Base-by-base conservation (phyloP, 2,888 invertebrate genomes). In the Arctia plantaginis region DNA sequence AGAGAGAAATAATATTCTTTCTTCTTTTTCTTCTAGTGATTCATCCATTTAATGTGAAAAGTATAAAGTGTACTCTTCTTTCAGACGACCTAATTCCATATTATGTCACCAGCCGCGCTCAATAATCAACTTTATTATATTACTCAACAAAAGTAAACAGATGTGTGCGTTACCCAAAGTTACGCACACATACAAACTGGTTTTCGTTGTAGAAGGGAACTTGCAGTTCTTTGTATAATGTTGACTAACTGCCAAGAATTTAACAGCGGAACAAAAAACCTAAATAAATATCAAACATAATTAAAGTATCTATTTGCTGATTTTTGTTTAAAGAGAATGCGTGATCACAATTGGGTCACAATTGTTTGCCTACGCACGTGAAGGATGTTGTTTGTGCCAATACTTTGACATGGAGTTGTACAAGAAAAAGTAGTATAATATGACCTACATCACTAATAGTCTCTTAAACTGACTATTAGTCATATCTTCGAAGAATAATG, bases 341-440 rank as follows among this genome's bases (percentile, higher is more conserved):
- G 39, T 20, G 39, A 18, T n/a, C 39, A 15, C 47, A 23, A 39
- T 55, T 59, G 39, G 55, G 55, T 69, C 69, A 59, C 55, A n/a
- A 35, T 69, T 69, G 55, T 69, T 59, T 59, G 39, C 55, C 39
- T 30, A 39, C 10, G 39, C 23, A 10, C 15, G 30, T 41, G 70
- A 41, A 62, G 27, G 20, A 62, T 59, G 27, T 55, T 55, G 51
- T 69, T 69, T 55, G 35, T 55, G 55, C 47, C 47, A 69, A 69
- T 33, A 55, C 51, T 51, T 51, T 55, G n/a, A n/a, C 51, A 35
- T 67, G 44, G 47, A 67, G 13, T 47, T 30, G 47, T 33, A 67
- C 47, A 47, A 33, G 67, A 33, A 67, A 47, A 30, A 47, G 44
- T 23, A 13, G 2, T 33, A 67, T 15, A 66, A 20, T 33, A 47